These are phyloP conservation scores for Stratiomys singularior DNA, from an alignment of 2,888 invertebrate genomes.

Conservation along the genomic window DNA sequence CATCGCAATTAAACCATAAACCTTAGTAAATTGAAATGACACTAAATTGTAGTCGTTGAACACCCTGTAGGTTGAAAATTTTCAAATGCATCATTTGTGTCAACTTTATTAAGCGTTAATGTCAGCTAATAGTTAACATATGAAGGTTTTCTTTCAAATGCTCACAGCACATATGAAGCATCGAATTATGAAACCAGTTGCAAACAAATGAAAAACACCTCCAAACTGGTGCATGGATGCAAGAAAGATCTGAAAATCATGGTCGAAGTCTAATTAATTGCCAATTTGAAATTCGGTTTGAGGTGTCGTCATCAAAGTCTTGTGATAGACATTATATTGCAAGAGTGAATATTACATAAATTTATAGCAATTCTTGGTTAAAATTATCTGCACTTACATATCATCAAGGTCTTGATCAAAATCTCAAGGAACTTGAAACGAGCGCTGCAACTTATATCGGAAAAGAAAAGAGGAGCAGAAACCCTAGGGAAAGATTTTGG, in stretches of 20 bases:
- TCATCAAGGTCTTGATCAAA: too few relatives aligned
- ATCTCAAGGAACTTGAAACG: too few relatives aligned
- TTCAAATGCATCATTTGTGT: not conserved
- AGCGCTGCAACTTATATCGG: too few relatives aligned
- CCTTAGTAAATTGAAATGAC: not conserved
- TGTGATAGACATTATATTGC: conserved; percentile 23
- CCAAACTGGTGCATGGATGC: not conserved
- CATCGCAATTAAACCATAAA: not conserved
- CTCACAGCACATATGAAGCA: not conserved
- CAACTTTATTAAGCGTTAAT: conserved; percentile 5
- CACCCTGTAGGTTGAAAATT: conserved; percentile 10
- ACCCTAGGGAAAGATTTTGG: too few relatives aligned
- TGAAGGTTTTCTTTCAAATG: not conserved
- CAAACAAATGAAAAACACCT: not conserved
- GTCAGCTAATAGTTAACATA: not conserved
- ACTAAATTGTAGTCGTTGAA: not conserved
- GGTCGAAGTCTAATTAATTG: conserved; percentile 12
- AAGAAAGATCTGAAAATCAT: not conserved
- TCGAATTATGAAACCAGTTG: conserved; percentile 30
- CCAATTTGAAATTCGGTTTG: not conserved
- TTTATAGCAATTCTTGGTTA: not conserved
- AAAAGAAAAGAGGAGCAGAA: too few relatives aligned
- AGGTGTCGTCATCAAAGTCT: not conserved
- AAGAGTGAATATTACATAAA: not conserved
- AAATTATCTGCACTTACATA: too few relatives aligned